Evolutionary conservation across 35 echinoderm and acorn worm genomes (phyloP).

Genomic region (Holothuria glaberrima): DNA sequence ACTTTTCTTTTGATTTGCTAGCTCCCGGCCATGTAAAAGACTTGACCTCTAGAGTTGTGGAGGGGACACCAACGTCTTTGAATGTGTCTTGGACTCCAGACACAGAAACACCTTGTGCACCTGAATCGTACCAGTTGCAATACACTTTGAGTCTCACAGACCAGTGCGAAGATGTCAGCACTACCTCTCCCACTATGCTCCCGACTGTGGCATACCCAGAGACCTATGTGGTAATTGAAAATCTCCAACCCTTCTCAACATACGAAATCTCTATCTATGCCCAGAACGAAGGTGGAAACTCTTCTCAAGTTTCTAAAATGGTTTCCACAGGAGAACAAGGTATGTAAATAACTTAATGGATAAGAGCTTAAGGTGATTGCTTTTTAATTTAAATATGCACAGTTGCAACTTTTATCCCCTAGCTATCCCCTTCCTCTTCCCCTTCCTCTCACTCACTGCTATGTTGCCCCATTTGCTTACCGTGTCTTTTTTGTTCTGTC

Average conservation of each 20-base stretch:
- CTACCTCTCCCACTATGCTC: not conserved
- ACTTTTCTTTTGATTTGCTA: not conserved
- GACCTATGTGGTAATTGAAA: not conserved
- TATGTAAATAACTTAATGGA: not conserved
- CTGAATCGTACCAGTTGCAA: not conserved
- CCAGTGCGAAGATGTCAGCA: conserved; percentile 13
- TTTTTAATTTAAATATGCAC: not conserved
- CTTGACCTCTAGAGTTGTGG: not conserved
- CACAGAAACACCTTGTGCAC: not conserved
- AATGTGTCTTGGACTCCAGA: not conserved
- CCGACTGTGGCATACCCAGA: not conserved
- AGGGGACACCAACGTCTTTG: not conserved
- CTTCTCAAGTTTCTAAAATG: conserved; percentile 16
- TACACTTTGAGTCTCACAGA: conserved; percentile 10
- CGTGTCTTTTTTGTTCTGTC: too few species aligned
- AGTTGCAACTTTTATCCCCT: too few species aligned
- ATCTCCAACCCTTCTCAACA: not conserved
- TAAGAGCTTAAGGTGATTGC: not conserved
- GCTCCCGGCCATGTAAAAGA: conserved; percentile 4
- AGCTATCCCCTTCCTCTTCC: too few species aligned
- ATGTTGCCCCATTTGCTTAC: too few species aligned
- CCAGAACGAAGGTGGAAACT: conserved; percentile 23
- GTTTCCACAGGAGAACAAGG: conserved; percentile 41
- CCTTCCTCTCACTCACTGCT: too few species aligned
- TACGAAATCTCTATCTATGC: not conserved